These are phyloP conservation scores for Fistularia tabacaria DNA, from an alignment of 2,797 vertebrate genomes.

Conservation along the genomic window DNA sequence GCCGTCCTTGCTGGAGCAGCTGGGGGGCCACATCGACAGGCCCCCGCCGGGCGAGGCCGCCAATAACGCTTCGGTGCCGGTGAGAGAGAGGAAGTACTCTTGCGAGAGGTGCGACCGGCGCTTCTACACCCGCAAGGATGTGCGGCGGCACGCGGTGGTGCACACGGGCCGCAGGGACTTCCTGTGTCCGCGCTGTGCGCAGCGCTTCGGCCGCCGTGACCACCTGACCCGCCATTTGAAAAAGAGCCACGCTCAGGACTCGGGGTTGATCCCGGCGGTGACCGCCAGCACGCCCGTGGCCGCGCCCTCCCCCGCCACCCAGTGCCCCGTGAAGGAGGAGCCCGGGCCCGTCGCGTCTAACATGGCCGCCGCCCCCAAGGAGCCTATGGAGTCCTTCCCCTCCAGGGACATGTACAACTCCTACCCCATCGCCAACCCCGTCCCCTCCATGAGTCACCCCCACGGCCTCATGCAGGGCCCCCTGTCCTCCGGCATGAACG, in stretches of 20 bases:
- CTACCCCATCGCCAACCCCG: constrained; percentile 81
- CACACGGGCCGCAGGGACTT: constrained; percentile 96
- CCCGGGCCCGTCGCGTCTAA: constrained; percentile 78
- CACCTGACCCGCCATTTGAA: constrained; percentile 95
- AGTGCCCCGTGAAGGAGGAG: constrained; percentile 85
- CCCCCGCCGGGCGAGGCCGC: constrained; percentile 74
- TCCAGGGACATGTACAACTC: constrained; percentile 87
- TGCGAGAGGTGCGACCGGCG: constrained; percentile 93
- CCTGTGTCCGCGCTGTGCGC: constrained; percentile 91
- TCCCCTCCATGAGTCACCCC: constrained; percentile 79
- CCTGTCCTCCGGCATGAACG: constrained; percentile 78
- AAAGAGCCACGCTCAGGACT: constrained; percentile 95
- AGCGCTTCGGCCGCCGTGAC: constrained; percentile 92
- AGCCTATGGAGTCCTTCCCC: constrained; percentile 74
- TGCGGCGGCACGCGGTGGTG: constrained; percentile 91
- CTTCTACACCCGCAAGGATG: constrained; percentile 96
- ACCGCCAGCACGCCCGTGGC: constrained; percentile 70
- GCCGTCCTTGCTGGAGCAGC: constrained; percentile 86
- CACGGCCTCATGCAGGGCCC: constrained; percentile 84
- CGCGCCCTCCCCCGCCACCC: constrained; percentile 57
- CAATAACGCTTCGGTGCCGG: constrained; percentile 36
- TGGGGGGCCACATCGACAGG: constrained; percentile 85
- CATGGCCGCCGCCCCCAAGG: constrained; percentile 74
- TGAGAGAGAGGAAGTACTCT: constrained; percentile 91
- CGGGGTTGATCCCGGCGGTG: constrained; percentile 75